phyloP scores from a whole-genome alignment of 2,113 vertebrate species.

The Passer montanus region DNA sequence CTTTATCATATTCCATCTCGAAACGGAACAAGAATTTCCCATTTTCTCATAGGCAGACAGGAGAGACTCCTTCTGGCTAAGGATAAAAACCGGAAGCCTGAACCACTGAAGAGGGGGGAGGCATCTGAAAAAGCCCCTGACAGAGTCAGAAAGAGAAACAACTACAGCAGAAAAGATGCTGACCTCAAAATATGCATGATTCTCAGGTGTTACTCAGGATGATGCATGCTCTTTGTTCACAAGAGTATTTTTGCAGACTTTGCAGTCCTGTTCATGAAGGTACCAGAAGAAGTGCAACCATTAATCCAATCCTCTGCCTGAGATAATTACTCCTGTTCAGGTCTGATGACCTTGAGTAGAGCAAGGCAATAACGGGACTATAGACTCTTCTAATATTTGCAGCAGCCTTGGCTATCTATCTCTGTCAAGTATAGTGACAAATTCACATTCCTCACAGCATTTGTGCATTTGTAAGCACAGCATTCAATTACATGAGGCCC shows the following conservation, averaged over 20 bases:
- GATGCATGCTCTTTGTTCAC: not conserved
- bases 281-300: not conserved
- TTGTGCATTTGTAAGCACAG: not conserved
- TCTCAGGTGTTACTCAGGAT: not conserved
- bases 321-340: not conserved
- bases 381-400: not conserved
- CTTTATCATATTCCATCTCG: not conserved
- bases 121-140: not conserved
- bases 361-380: not conserved
- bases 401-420: not conserved
- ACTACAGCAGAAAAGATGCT: not conserved
- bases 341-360: not conserved
- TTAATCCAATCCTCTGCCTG: not conserved
- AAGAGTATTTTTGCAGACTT: not conserved
- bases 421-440: not conserved
- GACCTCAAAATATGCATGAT: not conserved
- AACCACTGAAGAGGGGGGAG: not conserved
- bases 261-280: not conserved
- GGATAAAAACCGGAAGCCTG: not conserved
- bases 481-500: not conserved
- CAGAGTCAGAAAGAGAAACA: not conserved
- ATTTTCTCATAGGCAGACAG: not conserved
- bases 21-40: not conserved
- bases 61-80: not conserved
- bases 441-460: not conserved